Evolutionary conservation across 1,140 invertebrate genomes (phyloP), one percentile per base, ranked within the genome.

Genomic region (Pseudomyrmex pallidus): DNA sequence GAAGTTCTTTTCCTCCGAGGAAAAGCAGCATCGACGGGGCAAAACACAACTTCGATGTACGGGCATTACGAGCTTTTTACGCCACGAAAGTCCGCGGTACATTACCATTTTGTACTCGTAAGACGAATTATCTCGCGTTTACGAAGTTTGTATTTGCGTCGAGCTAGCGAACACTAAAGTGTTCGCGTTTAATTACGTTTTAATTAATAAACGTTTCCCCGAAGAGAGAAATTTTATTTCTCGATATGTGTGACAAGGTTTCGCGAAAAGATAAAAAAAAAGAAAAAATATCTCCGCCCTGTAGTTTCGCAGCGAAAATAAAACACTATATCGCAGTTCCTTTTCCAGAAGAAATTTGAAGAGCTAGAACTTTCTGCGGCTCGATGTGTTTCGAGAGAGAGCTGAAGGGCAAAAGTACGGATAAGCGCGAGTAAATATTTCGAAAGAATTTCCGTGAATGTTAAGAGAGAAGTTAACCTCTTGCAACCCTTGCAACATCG

Each of bases 381-480:
- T 46, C 13, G 50, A 46, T 46, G 35, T 46, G 5, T 0, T 35
- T 35, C 5, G 35, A 35, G 25, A 35, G 35, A 35, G 35, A 35
- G 35, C 35, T 66, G 44, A 68, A 77, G 52, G 50, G 10, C 8
- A 2, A 46, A 78, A 20, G 52, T 52, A 50, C 50, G n/a, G 48
- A 22, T 7, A 48, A 46, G 35, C 10, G 22, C 15, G 50, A 22
- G 54, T 12, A 50, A 80, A 80, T 59, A 70, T 59, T 59, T 80
- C 10, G 44, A 59, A 80, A 72, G 64, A 80, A 80, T 80, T 20
- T 13, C 35, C 35, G 44, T 35, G 54, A 25, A 72, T 70, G 54
- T 70, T 59, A 57, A 80, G 54, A 72, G 76, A n/a, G 1, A 59
- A 80, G 66, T 72, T 80, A 61, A 80, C 44, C 44, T 50, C 50